Evolutionary conservation across 2,797 vertebrate genomes (phyloP).

Genomic region (Petrocephalus sullivani): DNA sequence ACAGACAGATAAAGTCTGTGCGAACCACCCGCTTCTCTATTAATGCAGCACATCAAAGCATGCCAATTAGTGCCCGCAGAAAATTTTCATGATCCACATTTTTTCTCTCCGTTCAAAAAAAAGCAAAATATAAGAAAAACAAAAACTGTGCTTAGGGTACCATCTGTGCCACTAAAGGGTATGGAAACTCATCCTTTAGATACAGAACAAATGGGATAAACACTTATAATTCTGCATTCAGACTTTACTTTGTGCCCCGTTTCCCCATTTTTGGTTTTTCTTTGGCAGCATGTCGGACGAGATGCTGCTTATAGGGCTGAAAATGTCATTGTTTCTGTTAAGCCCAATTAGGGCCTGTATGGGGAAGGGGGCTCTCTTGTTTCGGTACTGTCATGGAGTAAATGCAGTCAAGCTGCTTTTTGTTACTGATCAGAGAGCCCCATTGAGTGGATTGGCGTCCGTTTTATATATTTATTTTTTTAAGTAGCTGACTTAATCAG

Average conservation of each 20-base stretch:
- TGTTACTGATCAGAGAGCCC: conserved; percentile 16
- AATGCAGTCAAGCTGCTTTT: conserved; percentile 56
- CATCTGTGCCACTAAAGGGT: neutral
- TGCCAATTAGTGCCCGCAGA: conserved; percentile 47
- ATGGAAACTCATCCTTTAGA: neutral
- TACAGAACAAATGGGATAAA: neutral
- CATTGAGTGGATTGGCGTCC: conserved; percentile 6
- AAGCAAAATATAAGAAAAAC: neutral
- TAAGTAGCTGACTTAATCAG: conserved; percentile 19
- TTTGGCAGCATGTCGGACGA: conserved; percentile 19
- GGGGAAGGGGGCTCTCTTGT: conserved; percentile 62
- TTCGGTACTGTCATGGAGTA: conserved; percentile 53
- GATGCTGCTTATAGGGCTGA: conserved; percentile 52
- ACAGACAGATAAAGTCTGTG: conserved; percentile 34
- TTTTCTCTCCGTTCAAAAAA: conserved; percentile 19
- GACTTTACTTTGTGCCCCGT: neutral
- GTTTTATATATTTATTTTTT: neutral
- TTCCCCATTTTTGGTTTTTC: neutral
- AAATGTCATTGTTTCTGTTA: conserved; percentile 61
- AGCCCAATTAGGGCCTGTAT: conserved; percentile 57
- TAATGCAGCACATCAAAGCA: conserved; percentile 43
- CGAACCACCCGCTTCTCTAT: conserved; percentile 14
- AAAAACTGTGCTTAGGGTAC: neutral
- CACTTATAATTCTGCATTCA: neutral
- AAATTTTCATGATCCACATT: conserved; percentile 43